phyloP scores from a whole-genome alignment of 2,113 vertebrate genomes.

The Porphyrio hochstetteri region DNA sequence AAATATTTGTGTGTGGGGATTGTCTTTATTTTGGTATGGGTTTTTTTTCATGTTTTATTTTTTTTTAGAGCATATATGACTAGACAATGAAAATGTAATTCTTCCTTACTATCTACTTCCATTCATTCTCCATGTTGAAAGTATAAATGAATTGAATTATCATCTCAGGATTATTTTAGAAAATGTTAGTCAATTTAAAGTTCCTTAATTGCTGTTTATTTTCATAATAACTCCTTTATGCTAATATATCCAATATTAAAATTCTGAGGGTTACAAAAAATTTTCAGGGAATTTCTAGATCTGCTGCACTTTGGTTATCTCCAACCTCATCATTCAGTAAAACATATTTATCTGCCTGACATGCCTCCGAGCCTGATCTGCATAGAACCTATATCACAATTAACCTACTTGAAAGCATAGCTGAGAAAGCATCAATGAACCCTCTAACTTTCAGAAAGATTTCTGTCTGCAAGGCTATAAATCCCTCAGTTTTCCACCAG shows the following conservation, averaged over 20 bases:
- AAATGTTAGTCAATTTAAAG: not conserved
- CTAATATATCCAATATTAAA: not conserved
- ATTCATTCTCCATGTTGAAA: not conserved
- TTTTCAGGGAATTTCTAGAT: not conserved
- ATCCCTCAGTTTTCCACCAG: not conserved
- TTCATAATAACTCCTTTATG: rapidly evolving
- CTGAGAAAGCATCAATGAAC: not conserved
- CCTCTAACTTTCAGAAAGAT: not conserved
- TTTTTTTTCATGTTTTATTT: not conserved
- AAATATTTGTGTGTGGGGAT: not conserved
- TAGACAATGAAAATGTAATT: not conserved
- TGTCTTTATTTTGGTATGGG: not conserved
- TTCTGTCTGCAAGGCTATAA: not conserved
- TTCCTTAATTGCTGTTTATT: not conserved
- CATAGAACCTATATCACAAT: not conserved
- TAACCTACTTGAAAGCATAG: not conserved
- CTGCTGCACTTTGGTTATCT: not conserved
- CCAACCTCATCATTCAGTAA: not conserved
- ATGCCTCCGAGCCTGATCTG: not conserved
- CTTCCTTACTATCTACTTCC: not conserved
- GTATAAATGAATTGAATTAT: not conserved
- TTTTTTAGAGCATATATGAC: not conserved
- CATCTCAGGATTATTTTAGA: not conserved
- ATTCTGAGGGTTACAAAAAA: not conserved
- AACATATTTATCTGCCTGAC: not conserved